These are phyloP conservation scores for Spheniscus humboldti DNA, from an alignment of 2,797 vertebrate genomes.

Conservation along the genomic window DNA sequence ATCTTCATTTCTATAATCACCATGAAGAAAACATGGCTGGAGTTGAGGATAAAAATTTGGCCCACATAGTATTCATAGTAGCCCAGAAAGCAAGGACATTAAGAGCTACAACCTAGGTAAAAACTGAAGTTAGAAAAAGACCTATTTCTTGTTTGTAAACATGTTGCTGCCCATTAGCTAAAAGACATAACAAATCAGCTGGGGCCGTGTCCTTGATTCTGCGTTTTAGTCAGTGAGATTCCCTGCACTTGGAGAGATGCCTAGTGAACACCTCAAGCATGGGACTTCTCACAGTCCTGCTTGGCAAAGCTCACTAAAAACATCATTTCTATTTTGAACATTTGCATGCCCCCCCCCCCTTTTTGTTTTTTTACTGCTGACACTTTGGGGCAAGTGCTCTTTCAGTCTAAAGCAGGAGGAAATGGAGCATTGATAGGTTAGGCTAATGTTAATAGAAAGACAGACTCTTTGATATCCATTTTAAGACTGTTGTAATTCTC, in stretches of 20 bases:
- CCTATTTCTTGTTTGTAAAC: neutral
- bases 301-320: neutral
- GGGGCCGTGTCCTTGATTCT: neutral
- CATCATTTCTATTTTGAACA: neutral
- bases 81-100: neutral
- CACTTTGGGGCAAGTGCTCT: neutral
- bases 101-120: neutral
- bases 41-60: neutral
- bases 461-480: neutral
- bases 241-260: neutral
- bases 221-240: neutral
- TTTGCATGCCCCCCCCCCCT: accelerated
- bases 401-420: neutral
- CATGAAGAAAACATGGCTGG: neutral
- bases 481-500: neutral
- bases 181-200: neutral
- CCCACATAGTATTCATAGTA: neutral
- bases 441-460: neutral
- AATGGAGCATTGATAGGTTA: neutral
- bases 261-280: neutral
- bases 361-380: neutral
- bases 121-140: neutral
- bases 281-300: neutral
- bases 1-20: neutral
- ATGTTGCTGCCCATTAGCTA: neutral